A percentile compares a stretch with the other conserved stretches of the same genome.
These are phyloP conservation scores for Panurus biarmicus DNA, from an alignment of 2,113 vertebrate species.

Conservation along the genomic window DNA sequence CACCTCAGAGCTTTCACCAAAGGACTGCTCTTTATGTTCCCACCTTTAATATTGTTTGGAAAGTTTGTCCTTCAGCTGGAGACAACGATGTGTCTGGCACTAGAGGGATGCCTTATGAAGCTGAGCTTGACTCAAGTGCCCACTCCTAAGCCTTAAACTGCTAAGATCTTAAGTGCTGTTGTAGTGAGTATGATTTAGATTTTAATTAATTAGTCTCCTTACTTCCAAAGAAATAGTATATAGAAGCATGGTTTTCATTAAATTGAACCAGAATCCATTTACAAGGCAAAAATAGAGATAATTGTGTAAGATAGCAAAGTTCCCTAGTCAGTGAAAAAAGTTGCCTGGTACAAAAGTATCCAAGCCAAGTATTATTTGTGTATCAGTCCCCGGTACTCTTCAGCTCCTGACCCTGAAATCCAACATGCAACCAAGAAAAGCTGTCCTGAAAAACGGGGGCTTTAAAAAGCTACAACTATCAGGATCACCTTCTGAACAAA, in stretches of 20 bases:
- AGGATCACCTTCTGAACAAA: slow-evolving; percentile 46
- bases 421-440: slow-evolving; percentile 34
- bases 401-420: slow-evolving; percentile 44
- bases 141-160: not conserved
- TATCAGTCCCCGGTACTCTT: slow-evolving; percentile 4
- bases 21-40: not conserved
- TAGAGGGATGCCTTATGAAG: not conserved
- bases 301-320: slow-evolving; percentile 18
- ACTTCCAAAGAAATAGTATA: not conserved
- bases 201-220: not conserved
- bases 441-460: slow-evolving; percentile 33
- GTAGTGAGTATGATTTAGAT: not conserved
- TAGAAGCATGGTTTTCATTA: not conserved
- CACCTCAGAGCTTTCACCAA: not conserved
- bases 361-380: not conserved
- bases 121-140: not conserved
- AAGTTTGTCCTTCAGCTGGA: too few relatives aligned
- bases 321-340: slow-evolving; percentile 58
- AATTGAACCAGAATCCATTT: not conserved
- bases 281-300: not conserved
- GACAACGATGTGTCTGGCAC: not conserved
- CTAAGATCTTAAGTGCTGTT: not conserved
- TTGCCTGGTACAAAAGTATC: not conserved
- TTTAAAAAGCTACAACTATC: slow-evolving; percentile 55
- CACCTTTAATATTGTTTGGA: not conserved